A percentile compares a stretch with the other conserved stretches of the same genome.
Conservation (phyloP, 2,888 invertebrate genomes). For the Arrhopalites spinosus region DNA sequence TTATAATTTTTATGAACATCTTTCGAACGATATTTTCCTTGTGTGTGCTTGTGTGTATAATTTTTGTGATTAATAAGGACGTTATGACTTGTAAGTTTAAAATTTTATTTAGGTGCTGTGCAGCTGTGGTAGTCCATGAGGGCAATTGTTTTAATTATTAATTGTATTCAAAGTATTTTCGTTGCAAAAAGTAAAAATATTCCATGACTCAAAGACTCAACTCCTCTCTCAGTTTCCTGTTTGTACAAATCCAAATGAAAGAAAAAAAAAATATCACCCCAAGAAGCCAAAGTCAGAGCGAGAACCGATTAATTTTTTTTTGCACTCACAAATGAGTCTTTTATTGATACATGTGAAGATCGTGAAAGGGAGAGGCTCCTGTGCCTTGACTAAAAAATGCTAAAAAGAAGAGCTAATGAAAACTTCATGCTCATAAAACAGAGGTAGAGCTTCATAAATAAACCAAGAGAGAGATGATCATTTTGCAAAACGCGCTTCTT, state of each 20-base stretch:
- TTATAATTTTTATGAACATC: neutral
- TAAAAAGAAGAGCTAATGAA: conserved; percentile 30
- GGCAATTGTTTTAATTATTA: too few relatives aligned
- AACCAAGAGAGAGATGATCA: conserved; percentile 8
- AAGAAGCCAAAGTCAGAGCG: conserved; percentile 1
- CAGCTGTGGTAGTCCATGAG: too few relatives aligned
- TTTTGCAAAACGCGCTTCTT: conserved; percentile 9
- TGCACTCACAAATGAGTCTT: conserved; percentile 26
- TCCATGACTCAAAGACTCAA: too few relatives aligned
- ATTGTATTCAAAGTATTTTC: too few relatives aligned
- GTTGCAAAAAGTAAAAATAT: too few relatives aligned
- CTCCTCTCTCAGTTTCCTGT: too few relatives aligned
- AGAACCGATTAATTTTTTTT: conserved; percentile 27
- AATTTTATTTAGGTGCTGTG: too few relatives aligned
- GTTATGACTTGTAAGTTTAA: too few relatives aligned
- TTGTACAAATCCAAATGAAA: too few relatives aligned
- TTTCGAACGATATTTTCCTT: neutral
- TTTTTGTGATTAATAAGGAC: too few relatives aligned
- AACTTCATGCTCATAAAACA: conserved; percentile 22
- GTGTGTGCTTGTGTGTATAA: neutral
- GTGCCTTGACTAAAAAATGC: neutral
- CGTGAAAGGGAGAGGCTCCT: conserved; percentile 27
- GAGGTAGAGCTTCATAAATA: conserved; percentile 24
- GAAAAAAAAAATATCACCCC: too few relatives aligned
- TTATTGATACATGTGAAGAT: conserved; percentile 29